Evolutionary conservation across 2,888 invertebrate species (phyloP).

Genomic region (Pilophorus perplexus): DNA sequence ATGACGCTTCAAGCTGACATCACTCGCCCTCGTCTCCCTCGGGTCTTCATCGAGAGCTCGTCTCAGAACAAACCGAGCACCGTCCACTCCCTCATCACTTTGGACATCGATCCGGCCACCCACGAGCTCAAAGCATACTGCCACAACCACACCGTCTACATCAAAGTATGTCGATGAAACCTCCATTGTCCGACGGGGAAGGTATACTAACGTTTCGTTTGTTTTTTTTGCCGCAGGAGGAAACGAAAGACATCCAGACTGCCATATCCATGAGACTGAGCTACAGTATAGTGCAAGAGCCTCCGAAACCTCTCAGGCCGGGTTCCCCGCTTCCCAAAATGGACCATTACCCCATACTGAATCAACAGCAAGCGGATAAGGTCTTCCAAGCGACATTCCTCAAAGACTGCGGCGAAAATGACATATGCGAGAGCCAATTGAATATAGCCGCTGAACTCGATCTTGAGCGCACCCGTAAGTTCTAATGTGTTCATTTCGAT

Average conservation of each 20-base stretch:
- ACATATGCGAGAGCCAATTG: constrained; percentile 81
- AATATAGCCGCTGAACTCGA: constrained; percentile 63
- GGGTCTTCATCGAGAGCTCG: constrained; percentile 68
- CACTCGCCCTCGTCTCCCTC: constrained; percentile 71
- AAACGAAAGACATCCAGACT: constrained; percentile 81
- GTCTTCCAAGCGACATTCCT: constrained; percentile 81
- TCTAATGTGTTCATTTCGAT: too few relatives aligned
- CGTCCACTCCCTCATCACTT: constrained; percentile 50
- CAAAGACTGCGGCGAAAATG: constrained; percentile 87
- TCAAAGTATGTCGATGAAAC: constrained; percentile 58
- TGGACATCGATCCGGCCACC: constrained; percentile 50
- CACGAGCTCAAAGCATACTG: constrained; percentile 58
- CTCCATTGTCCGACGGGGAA: not conserved
- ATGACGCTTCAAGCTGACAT: constrained; percentile 80
- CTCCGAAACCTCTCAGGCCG: constrained; percentile 58
- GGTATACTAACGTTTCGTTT: not conserved
- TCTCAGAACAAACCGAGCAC: constrained; percentile 46
- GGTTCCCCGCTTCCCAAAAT: constrained; percentile 65
- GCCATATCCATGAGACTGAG: constrained; percentile 75
- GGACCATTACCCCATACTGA: constrained; percentile 80
- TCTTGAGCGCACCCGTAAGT: constrained; percentile 51
- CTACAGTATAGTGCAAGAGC: constrained; percentile 72
- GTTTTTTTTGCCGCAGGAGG: constrained; percentile 57
- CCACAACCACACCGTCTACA: constrained; percentile 74
- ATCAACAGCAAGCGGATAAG: constrained; percentile 78